Conservation (phyloP, 2,888 invertebrate genomes). For the Trissonchulus latispiculum region DNA sequence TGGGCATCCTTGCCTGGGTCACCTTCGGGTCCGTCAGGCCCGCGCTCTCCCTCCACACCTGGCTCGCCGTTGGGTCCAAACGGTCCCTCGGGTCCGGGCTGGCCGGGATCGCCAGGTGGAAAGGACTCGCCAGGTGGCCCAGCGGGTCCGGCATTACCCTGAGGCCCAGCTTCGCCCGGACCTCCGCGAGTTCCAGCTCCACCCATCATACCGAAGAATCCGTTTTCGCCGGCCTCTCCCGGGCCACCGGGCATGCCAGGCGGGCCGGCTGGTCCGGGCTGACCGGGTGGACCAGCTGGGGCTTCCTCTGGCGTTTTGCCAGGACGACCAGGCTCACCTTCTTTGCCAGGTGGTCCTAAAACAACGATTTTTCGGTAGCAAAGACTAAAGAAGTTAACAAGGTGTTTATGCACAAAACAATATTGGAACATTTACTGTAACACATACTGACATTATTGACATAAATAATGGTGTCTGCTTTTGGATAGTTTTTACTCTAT, state of each 20-base stretch:
- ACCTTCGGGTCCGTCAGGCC: slow-evolving; percentile 5
- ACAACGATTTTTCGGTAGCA: background rate
- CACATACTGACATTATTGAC: too few relatives aligned
- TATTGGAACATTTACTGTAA: too few relatives aligned
- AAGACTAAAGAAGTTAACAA: too few relatives aligned
- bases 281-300: background rate
- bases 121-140: background rate
- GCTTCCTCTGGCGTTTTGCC: background rate
- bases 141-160: background rate
- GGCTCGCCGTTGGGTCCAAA: background rate
- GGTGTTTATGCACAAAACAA: too few relatives aligned
- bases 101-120: background rate
- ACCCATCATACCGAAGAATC: background rate
- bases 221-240: background rate
- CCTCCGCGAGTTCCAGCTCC: background rate
- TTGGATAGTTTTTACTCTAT: too few relatives aligned
- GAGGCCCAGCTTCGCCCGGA: background rate
- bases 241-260: background rate
- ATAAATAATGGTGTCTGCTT: too few relatives aligned
- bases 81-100: background rate
- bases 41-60: background rate
- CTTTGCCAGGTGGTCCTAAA: background rate
- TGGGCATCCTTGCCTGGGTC: slow-evolving; percentile 14
- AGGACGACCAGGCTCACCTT: background rate
- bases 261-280: background rate